Evolutionary conservation across 2,113 vertebrate genomes (phyloP).

Genomic region (Azemiops feae): DNA sequence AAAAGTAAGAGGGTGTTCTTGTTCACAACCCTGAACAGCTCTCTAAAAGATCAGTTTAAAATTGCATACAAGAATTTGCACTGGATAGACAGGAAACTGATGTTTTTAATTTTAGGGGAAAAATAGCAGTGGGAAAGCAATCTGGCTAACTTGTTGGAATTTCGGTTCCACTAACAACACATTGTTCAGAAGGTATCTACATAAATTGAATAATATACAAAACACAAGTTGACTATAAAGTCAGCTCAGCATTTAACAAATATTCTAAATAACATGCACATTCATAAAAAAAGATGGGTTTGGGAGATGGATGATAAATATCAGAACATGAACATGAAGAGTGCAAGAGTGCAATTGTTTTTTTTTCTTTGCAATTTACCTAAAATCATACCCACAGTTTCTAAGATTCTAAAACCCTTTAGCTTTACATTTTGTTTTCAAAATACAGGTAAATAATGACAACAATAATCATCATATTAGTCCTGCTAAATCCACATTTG

Average conservation of each 20-base stretch:
- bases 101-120: slow-evolving; percentile 48
- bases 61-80: slow-evolving; percentile 23
- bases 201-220: not conserved
- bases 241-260: not conserved
- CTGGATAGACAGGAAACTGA: slow-evolving; percentile 55
- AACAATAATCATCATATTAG: not conserved
- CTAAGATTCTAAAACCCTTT: not conserved
- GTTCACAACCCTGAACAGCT: slow-evolving; percentile 41
- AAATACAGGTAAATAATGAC: not conserved
- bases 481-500: not conserved
- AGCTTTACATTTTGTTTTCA: not conserved
- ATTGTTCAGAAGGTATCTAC: not conserved
- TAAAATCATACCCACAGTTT: not conserved
- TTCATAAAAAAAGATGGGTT: not conserved
- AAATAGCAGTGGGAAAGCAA: slow-evolving; percentile 53
- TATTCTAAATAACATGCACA: not conserved
- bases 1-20: slow-evolving; percentile 52
- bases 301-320: not conserved
- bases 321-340: not conserved
- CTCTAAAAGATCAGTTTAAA: slow-evolving; percentile 51
- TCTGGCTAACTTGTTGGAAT: slow-evolving; percentile 42
- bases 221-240: not conserved
- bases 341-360: not conserved
- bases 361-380: not conserved
- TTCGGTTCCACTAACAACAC: not conserved